Evolutionary conservation across 1,140 invertebrate genomes (phyloP), one percentile per base, ranked within the genome.

Genomic region (Bombus confusus): DNA sequence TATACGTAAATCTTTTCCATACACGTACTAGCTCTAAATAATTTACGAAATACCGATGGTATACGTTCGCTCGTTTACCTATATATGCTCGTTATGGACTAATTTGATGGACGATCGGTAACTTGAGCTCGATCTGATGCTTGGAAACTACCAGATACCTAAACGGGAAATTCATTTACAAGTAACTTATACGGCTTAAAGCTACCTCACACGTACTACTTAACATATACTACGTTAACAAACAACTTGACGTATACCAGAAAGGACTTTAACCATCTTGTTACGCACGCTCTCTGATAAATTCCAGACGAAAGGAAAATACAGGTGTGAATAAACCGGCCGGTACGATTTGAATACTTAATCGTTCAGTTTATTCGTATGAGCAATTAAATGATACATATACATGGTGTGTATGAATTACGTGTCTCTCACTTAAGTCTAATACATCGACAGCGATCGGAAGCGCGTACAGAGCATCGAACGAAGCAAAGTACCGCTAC

Each of bases 381-480:
- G 91, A 93, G 94, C 93, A 94, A 93, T 93, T 93, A 92, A 94
- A 93, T 90, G 91, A 93, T 94, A 94, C 93, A 94, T 94, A 94
- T 94, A 94, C 92, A 92, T 93, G 90, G 87, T 93, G 88, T 93
- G 92, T 94, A 93, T 91, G 92, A 93, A 93, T 93, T 94, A 94
- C 92, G 86, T 92, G 90, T 92, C 90, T 91, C 86, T 90, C 90
- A 85, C 91, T 94, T 94, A 94, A 91, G 87, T 93, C 93, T 94
- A 94, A 93, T 93, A 94, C 93, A 94, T 94, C 92, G 91, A 94
- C 90, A 90, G 91, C 92, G 89, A 87, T 89, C 87, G 64, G 62
- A 87, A 80, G 85, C 82, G 90, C 90, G 87, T 90, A 89, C 80
- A 85, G 74, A 78, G 80, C 85, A 86, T 87, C 87, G 82, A 69